Evolutionary conservation across 2,113 vertebrate genomes (phyloP).

Genomic region (Bambusicola thoracicus): DNA sequence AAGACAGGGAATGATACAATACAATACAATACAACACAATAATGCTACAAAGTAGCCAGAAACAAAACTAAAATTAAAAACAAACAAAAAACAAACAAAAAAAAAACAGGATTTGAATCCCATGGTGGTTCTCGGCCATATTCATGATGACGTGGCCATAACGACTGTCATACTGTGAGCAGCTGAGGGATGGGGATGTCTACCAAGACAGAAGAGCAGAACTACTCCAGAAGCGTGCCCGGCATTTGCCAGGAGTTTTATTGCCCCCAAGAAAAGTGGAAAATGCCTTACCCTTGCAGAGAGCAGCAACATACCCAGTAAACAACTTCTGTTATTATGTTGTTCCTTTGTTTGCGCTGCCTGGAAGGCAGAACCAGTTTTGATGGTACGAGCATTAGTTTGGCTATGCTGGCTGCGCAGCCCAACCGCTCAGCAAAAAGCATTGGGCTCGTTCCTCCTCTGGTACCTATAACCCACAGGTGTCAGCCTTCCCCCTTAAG

Average conservation of each 20-base stretch:
- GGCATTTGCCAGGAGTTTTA: background rate
- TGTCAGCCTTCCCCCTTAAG: background rate
- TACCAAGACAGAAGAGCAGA: background rate
- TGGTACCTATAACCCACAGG: background rate
- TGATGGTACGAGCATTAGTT: background rate
- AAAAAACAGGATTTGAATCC: background rate
- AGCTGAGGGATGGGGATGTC: background rate
- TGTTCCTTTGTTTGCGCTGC: background rate
- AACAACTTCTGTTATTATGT: background rate
- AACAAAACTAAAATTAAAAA: background rate
- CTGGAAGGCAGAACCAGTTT: slow-evolving; percentile 13
- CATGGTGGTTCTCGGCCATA: background rate
- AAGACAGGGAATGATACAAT: background rate
- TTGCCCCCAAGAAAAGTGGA: background rate
- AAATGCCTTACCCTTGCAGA: background rate
- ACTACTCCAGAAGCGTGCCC: background rate
- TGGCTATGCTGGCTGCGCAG: background rate
- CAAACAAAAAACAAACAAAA: background rate
- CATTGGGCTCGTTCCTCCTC: background rate
- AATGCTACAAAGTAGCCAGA: background rate
- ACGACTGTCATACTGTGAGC: background rate
- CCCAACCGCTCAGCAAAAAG: background rate
- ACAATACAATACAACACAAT: no score
- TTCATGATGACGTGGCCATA: background rate
- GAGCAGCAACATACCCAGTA: background rate